Evolutionary conservation across 2,113 vertebrate genomes (phyloP), one percentile per base, ranked within the genome.

Genomic region (Corythornis madagascariensis): DNA sequence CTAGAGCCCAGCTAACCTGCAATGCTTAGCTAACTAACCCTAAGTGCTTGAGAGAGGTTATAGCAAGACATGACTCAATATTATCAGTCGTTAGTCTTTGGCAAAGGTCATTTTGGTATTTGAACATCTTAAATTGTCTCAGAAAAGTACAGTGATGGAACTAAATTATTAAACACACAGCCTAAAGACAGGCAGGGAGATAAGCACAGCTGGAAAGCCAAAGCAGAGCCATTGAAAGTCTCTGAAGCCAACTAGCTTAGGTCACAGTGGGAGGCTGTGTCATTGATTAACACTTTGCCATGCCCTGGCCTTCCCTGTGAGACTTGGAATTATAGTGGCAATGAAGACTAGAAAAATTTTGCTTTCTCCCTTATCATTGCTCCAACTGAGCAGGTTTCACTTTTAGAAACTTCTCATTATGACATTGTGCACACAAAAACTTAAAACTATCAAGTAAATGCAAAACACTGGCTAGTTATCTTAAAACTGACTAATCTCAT

Each of bases 401-500:
- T 73, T 61, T 66, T 29, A 88, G 60, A 10, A 45, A 29, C 31
- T 63, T 83, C 60, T 64, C 33, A 31, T 16, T 33, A 52, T 29
- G 50, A 91, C 79, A 24, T 25, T n/a, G 3, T 11, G 10, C 17
- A n/a, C 14, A 59, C 7, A 67, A 38, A 86, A 86, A 45, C 13
- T 69, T 82, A 85, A 57, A 75, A 42, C 45, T 84, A 31, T 16
- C 22, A 72, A n/a, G 18, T 64, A 87, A 72, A 50, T 79, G 26
- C 28, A 89, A 86, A 89, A 11, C 53, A 57, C 16, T 69, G 33
- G 67, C 42, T 59, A 89, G 45, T 87, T 88, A 50, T 86, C 91
- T 92, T 88, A 69, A 95, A 94, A 86, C 48, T 91, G 60, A 92
- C 76, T 94, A 80, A 94, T 92, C 35, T 76, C 52, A 13, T 33